Percentiles rank a stretch among this genome's conserved stretches.
phyloP scores from a whole-genome alignment of 1,140 invertebrate species.

The Nebria ingens region DNA sequence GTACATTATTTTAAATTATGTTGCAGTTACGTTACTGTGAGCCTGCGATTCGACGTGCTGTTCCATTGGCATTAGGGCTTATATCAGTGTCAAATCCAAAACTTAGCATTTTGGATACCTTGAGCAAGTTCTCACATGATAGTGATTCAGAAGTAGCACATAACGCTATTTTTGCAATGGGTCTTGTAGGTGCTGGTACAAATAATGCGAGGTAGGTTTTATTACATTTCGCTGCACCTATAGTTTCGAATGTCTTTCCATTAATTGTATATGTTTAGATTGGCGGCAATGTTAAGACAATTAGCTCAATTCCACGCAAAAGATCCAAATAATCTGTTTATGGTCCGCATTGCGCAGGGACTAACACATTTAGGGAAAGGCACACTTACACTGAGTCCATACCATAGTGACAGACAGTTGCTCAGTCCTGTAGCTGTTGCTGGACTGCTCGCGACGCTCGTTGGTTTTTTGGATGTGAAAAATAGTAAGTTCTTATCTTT shows the following conservation, averaged over 20 bases:
- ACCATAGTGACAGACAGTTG: slow-evolving; percentile 91
- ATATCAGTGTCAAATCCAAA: slow-evolving; percentile 98
- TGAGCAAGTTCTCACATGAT: slow-evolving; percentile 99
- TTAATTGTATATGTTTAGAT: slow-evolving; percentile 36
- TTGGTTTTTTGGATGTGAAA: slow-evolving; percentile 94
- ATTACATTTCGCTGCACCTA: neutral
- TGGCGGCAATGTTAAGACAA: slow-evolving; percentile 95
- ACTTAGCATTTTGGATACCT: slow-evolving; percentile 90
- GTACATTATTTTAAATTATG: slow-evolving; percentile 4
- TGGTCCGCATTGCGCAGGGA: slow-evolving; percentile 98
- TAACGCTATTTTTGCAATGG: slow-evolving; percentile 98
- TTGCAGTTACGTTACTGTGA: slow-evolving; percentile 84
- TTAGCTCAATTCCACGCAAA: slow-evolving; percentile 96
- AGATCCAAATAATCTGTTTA: slow-evolving; percentile 96
- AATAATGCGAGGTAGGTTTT: slow-evolving; percentile 55
- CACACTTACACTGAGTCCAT: slow-evolving; percentile 93
- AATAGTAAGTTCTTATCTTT: slow-evolving; percentile 59
- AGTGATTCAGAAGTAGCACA: slow-evolving; percentile 93
- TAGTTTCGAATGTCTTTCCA: neutral
- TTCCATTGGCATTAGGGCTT: slow-evolving; percentile 90
- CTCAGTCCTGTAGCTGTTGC: slow-evolving; percentile 92
- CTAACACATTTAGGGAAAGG: slow-evolving; percentile 98
- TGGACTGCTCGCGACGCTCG: slow-evolving; percentile 81
- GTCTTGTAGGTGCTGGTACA: slow-evolving; percentile 88
- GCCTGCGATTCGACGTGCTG: slow-evolving; percentile 91